Percentiles rank a stretch among this genome's conserved stretches.
Evolutionary conservation across 2,888 invertebrate species (phyloP).

Genomic region (Orthonevra nobilis): DNA sequence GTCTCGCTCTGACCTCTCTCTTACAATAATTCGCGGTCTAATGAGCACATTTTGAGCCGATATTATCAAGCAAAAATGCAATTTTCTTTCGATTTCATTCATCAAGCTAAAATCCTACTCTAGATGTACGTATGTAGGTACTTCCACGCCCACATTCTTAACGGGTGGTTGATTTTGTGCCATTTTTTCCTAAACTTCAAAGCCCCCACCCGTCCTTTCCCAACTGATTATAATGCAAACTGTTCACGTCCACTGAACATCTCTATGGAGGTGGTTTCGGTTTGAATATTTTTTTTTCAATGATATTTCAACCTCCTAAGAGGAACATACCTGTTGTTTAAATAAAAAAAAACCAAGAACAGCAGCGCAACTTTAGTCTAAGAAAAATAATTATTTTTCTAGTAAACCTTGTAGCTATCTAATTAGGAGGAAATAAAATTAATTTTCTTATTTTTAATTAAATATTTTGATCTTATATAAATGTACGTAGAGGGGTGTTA

Average conservation of each 20-base stretch:
- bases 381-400: not conserved
- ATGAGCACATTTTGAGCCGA: conserved; percentile 1
- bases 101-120: not conserved
- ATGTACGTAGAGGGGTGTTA: not conserved
- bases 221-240: not conserved
- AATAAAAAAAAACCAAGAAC: not conserved
- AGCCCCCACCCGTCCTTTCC: not conserved
- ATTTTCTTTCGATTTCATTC: not conserved
- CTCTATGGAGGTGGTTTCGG: not conserved
- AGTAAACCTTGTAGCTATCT: conserved; percentile 12
- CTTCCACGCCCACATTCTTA: conserved; percentile 28
- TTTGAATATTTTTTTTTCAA: not conserved
- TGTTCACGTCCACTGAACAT: conserved; percentile 26
- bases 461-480: conserved; percentile 20
- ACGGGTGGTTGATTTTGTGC: conserved; percentile 20
- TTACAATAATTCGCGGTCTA: conserved; percentile 4
- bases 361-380: not conserved
- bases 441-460: conserved; percentile 47
- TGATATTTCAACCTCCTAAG: too few relatives aligned
- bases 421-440: conserved; percentile 34
- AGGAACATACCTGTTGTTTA: too few relatives aligned
- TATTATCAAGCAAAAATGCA: not conserved
- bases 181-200: not conserved
- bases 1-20: not conserved
- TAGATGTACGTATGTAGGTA: conserved; percentile 1